A percentile compares a stretch with the other conserved stretches of the same genome.
Evolutionary conservation across 2,888 invertebrate genomes (phyloP).

Genomic region (Cryptus viduatorius): DNA sequence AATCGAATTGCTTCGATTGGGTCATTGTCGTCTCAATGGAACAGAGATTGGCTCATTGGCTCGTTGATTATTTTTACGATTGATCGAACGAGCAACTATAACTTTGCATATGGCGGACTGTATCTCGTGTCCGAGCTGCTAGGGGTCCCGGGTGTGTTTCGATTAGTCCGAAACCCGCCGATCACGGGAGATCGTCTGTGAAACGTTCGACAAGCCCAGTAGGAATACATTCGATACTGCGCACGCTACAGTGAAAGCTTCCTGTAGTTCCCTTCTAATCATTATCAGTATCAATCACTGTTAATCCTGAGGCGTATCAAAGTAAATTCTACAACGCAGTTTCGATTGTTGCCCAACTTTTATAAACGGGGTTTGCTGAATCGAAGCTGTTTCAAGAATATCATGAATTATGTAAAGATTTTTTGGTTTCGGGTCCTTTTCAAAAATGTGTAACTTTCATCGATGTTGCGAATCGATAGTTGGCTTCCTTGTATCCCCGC

Average conservation of each 20-base stretch:
- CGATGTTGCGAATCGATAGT: too few relatives aligned
- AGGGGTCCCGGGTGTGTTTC: slow-evolving; percentile 42
- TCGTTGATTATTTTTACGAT: neutral
- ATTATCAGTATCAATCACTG: neutral
- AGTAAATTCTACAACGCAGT: too few relatives aligned
- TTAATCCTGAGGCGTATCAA: neutral
- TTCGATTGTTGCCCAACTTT: too few relatives aligned
- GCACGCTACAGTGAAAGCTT: neutral
- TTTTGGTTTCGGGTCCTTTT: too few relatives aligned
- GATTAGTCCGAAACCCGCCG: slow-evolving; percentile 51
- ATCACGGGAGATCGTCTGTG: slow-evolving; percentile 34
- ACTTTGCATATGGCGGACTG: slow-evolving; percentile 6
- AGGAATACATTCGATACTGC: slow-evolving; percentile 47
- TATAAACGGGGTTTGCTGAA: too few relatives aligned
- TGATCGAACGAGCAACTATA: neutral
- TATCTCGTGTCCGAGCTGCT: slow-evolving; percentile 27
- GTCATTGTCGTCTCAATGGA: slow-evolving; percentile 51
- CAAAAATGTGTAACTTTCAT: too few relatives aligned
- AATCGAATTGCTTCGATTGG: slow-evolving; percentile 47
- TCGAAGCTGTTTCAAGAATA: too few relatives aligned
- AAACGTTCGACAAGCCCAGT: slow-evolving; percentile 38
- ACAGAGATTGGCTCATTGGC: neutral
- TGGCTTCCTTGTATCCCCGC: too few relatives aligned
- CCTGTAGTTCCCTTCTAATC: neutral
- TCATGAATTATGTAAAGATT: too few relatives aligned